Base-by-base conservation (phyloP, 37 sponge, comb jelly and placozoan species). In the Tethya wilhelma region DNA sequence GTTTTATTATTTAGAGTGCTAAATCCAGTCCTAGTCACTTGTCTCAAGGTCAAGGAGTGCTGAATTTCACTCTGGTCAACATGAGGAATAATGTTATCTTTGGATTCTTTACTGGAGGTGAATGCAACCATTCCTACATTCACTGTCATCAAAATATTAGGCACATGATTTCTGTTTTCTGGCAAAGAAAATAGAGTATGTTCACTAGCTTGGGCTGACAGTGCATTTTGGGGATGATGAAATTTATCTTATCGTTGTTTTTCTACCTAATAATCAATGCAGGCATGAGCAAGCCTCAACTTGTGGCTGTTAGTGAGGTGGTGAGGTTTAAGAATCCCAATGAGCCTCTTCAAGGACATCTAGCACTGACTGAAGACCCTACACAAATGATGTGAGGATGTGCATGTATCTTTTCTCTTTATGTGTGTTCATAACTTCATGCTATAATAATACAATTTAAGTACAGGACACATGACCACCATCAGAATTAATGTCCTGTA, bases 61-160 rank as follows among this genome's bases (percentile, higher is more conserved):
- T 74, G 12, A 32, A 69, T 56, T 84, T 90, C 71, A 55, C 40
- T 36, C 75, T 90, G 5, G 28, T 90, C 33, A 90, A 90, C 81
- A 80, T 90, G 80, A 67, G 90, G 43, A 45, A 67, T n/a, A 32
- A 38, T 2, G 71, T 84, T 42, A 42, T 82, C 28, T 75, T 90
- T 75, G 90, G 85, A 33, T 79, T 90, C 76, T 80, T 90, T 77
- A 73, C 38, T 44, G 79, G 79, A 79, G 79, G 79, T 79, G 30
- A 42, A 32, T 49, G n/a, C n/a, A n/a, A n/a, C n/a, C n/a, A n/a
- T n/a, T n/a, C n/a, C n/a, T n/a, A n/a, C n/a, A n/a, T n/a, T n/a
- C n/a, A n/a, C n/a, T n/a, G n/a, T n/a, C n/a, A n/a, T n/a, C n/a
- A n/a, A n/a, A n/a, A n/a, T n/a, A n/a, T n/a, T n/a, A n/a, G n/a